Evolutionary conservation across 2,797 vertebrate genomes (phyloP), one percentile per base, ranked within the genome.

Genomic region (Coregonus sp.): DNA sequence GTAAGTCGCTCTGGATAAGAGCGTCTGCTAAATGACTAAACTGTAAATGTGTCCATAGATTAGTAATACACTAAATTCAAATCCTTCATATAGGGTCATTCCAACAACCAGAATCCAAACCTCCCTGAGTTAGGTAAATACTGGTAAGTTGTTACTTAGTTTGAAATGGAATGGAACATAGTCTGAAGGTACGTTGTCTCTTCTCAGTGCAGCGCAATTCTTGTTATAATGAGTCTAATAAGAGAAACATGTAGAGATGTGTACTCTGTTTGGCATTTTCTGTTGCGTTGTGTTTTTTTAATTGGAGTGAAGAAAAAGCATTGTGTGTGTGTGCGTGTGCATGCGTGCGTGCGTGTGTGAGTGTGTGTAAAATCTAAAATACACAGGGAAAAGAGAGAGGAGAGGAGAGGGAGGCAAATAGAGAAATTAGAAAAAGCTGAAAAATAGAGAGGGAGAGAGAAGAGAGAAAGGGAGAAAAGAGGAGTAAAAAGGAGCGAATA

Each of bases 381-480:
- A 63, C 59, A 63, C n/a, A 47, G 16, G 33, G 35, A 37, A 56
- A 16, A 47, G 54, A 29, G 2, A 59, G 16, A 16, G 31, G 7
- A 72, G 31, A 20, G 14, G 73, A 67, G 6, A 33, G 40, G 37
- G 47, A 40, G 40, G 40, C 40, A 47, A 47, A 47, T 2, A 47
- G 74, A 56, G 7, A 31, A 72, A 20, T 80, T 76, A 85, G 82
- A 80, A 82, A 85, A 78, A 85, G 80, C 81, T 81, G 73, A 78
- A 50, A 70, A 71, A 84, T 82, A 83, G 77, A 74, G 54, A 14
- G 52, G n/a, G 70, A 79, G 82, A 80, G n/a, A 65, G n/a, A 50
- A 25, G 47, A 65, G n/a, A 50, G 31, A 78, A 92, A 93, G 90
- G 90, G 89, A 87, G 86, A 91, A 85, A 87, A 75, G 88, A 83